Evolutionary conservation across 2,888 invertebrate genomes (phyloP), one percentile per base, ranked within the genome.

Genomic region (Fissipunctia ypsillon): DNA sequence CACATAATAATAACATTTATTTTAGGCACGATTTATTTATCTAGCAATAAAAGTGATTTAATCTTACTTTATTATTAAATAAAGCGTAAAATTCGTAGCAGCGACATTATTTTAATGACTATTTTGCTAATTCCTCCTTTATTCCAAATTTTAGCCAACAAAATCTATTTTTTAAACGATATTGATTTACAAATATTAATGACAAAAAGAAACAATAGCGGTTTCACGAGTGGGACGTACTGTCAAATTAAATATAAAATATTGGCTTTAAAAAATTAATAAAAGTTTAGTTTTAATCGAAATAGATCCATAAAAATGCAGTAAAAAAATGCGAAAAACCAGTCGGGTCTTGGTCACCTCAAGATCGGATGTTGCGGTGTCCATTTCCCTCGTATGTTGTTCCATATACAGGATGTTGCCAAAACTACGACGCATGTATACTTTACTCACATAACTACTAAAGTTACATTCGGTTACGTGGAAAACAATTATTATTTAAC

Each of bases 301-400:
- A 68, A 73, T 83, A 76, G 84, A 80, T 76, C 84, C 80, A 86
- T 87, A 84, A 84, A 84, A 87, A 80, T 80, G 78, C 73, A 69
- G 57, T 77, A 69, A 80, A 84, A 80, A 75, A 80, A 61, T 78
- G 78, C 77, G 79, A 79, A 85, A 82, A 78, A n/a, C 77, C 78
- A 76, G 78, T 76, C 69, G 56, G 59, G 71, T 38, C 76, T 57
- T 71, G 76, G 80, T 85, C 87, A 86, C 90, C 87, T 83, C 83
- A 87, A 69, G 79, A 82, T 87, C 94, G 96, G 96, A 96, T 96
- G 96, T 96, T 95, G 95, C 95, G 95, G 95, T 94, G 93, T 93
- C 92, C 93, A 95, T 94, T 94, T 95, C 96, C 95, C 92, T 87
- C 83, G 85, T 71, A 81, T 93, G 95, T 94, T 94, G 94, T 89